phyloP scores from a whole-genome alignment of 53 echinoderm and acorn worm species.

The Temnopleurus reevesii region DNA sequence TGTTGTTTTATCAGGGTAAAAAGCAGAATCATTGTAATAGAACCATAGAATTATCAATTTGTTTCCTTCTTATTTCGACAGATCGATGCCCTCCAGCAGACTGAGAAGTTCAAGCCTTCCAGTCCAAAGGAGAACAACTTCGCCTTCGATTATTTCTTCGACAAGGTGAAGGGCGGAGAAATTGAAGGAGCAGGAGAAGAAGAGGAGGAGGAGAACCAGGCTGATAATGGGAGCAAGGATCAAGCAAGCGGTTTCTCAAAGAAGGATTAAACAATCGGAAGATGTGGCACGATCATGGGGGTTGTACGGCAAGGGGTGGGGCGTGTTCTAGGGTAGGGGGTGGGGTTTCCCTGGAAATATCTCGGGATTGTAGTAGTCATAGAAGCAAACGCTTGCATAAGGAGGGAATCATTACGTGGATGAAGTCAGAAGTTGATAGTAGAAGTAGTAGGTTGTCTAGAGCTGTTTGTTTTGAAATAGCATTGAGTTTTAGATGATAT shows the following conservation, averaged over 20 bases:
- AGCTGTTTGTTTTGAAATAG: neutral
- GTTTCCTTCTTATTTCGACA: neutral
- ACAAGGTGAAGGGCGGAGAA: slow-evolving; percentile 65
- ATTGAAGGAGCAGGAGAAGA: slow-evolving; percentile 24
- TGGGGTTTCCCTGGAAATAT: no score
- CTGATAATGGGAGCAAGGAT: slow-evolving; percentile 32
- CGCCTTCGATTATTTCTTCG: slow-evolving; percentile 97
- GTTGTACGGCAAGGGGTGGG: neutral
- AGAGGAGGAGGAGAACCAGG: slow-evolving; percentile 30
- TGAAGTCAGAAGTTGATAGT: neutral
- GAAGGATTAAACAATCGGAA: neutral
- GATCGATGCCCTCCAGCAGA: slow-evolving; percentile 84
- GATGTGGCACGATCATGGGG: neutral
- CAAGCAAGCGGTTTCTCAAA: slow-evolving; percentile 1
- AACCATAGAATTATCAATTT: neutral
- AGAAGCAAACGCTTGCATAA: no score
- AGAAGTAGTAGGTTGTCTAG: neutral
- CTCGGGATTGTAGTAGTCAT: no score
- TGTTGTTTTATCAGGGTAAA: no score
- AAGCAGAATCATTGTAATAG: no score
- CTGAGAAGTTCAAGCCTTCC: slow-evolving; percentile 64
- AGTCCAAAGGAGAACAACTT: slow-evolving; percentile 76
- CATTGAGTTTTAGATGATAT: neutral
- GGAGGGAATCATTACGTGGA: no score
- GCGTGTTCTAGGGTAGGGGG: no score